phyloP scores from a whole-genome alignment of 2,113 vertebrate genomes.

The Myrmecophaga tridactyla region DNA sequence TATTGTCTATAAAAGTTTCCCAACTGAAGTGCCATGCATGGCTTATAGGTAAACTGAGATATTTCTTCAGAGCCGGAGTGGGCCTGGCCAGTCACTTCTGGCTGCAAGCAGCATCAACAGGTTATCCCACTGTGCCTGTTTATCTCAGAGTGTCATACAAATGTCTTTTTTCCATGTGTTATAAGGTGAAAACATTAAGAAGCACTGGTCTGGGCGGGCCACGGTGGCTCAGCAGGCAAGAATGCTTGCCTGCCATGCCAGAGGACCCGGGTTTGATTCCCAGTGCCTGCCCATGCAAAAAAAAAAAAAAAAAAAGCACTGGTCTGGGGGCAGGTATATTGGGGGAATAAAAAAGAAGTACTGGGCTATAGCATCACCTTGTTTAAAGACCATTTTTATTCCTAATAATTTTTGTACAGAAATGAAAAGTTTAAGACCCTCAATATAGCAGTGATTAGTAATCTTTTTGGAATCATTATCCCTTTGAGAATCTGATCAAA shows the following conservation, averaged over 20 bases:
- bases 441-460: background rate
- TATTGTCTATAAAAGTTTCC: background rate
- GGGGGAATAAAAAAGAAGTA: background rate
- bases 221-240: too few relatives aligned
- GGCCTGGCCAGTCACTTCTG: background rate
- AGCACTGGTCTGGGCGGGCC: background rate
- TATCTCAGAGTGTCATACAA: background rate
- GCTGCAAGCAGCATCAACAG: background rate
- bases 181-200: background rate
- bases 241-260: too few relatives aligned
- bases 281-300: too few relatives aligned
- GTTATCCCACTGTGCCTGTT: background rate
- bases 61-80: background rate
- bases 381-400: conserved; percentile 24
- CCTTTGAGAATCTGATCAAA: background rate
- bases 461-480: background rate
- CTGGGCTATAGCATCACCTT: background rate
- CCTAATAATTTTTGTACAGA: background rate
- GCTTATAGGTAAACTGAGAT: background rate
- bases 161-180: background rate
- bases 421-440: background rate
- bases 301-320: background rate
- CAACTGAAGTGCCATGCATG: background rate
- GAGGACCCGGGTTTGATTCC: too few relatives aligned
- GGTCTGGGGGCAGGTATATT: background rate